Evolutionary conservation across 2,113 vertebrate genomes (phyloP).

Genomic region (Campylorhamphus procurvoides): DNA sequence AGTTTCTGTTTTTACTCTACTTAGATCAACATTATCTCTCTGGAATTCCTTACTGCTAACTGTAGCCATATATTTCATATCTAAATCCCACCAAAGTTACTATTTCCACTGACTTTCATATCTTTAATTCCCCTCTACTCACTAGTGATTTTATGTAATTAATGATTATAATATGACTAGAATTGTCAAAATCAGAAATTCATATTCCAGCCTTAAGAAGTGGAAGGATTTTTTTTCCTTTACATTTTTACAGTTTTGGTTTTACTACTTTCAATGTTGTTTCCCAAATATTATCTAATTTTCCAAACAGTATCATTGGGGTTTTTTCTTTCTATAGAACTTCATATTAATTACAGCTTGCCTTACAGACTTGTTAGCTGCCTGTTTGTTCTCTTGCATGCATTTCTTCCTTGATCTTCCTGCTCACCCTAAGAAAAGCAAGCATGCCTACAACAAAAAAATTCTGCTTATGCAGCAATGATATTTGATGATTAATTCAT

Average conservation of each 20-base stretch:
- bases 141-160: background rate
- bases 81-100: background rate
- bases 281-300: background rate
- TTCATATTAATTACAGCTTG: background rate
- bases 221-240: background rate
- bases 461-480: background rate
- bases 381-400: background rate
- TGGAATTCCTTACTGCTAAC: background rate
- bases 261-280: background rate
- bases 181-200: background rate
- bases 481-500: background rate
- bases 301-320: background rate
- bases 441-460: background rate
- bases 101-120: background rate
- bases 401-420: background rate
- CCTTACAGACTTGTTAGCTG: background rate
- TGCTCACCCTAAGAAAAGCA: background rate
- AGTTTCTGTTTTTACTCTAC: background rate
- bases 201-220: background rate
- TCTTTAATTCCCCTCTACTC: background rate
- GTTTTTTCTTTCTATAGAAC: background rate
- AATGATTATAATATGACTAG: background rate
- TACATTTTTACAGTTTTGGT: background rate
- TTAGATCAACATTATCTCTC: background rate
- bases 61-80: background rate